Evolutionary conservation across 2,113 vertebrate species (phyloP).

Genomic region (Halcyon senegalensis): DNA sequence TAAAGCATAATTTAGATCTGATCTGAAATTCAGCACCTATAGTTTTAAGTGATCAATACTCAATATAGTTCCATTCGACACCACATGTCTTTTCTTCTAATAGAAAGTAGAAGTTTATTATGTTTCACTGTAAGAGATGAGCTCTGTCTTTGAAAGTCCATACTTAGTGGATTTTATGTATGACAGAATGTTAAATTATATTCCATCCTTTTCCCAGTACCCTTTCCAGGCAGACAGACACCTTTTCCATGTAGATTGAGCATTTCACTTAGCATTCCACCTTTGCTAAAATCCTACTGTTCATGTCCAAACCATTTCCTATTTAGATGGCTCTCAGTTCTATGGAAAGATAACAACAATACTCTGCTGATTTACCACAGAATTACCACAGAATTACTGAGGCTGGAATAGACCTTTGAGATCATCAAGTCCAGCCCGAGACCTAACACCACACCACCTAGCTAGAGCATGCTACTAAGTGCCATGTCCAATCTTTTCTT

Average conservation of each 20-base stretch:
- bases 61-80: neutral
- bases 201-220: neutral
- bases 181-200: neutral
- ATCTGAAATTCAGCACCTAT: neutral
- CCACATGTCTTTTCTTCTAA: neutral
- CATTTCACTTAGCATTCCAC: neutral
- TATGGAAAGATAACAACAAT: neutral
- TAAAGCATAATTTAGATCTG: neutral
- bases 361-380: neutral
- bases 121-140: neutral
- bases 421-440: too few species aligned
- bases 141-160: neutral
- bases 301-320: neutral
- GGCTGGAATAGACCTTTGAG: too few species aligned
- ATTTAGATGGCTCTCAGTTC: neutral
- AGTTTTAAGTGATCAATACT: neutral
- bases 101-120: neutral
- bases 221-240: neutral
- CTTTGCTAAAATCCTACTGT: neutral
- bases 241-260: neutral
- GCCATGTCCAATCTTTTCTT: too few species aligned
- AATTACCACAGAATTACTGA: too few species aligned
- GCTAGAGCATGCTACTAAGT: too few species aligned
- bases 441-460: too few species aligned
- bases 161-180: neutral